Conservation (phyloP, 2,888 invertebrate species). For the Celastrina argiolus region DNA sequence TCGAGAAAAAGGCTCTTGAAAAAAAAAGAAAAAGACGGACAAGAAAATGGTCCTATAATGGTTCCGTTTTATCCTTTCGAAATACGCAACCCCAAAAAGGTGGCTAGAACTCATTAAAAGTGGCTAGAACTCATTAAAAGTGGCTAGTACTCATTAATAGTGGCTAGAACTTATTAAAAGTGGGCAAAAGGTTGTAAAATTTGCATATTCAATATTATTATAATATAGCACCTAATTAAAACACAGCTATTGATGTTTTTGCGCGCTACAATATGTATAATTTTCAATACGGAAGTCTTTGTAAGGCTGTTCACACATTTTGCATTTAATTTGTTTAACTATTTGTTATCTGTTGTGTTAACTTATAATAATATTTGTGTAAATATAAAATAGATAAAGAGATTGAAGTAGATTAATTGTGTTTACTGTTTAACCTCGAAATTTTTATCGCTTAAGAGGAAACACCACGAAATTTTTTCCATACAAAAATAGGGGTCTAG, state of each 20-base stretch:
- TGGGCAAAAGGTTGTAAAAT: background rate
- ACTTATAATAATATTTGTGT: background rate
- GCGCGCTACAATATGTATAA: background rate
- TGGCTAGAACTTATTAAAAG: no score
- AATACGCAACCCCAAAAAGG: no score
- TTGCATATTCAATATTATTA: background rate
- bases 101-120: no score
- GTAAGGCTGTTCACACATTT: constrained; percentile 11
- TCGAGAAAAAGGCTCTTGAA: no score
- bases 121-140: no score
- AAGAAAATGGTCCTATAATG: no score
- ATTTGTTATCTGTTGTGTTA: background rate
- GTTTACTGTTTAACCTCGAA: background rate
- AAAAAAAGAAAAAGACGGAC: no score
- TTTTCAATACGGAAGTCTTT: background rate
- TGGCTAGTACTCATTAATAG: background rate
- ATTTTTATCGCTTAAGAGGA: background rate
- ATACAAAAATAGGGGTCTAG: no score
- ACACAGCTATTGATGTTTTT: background rate
- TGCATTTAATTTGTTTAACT: constrained; percentile 5
- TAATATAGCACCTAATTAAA: background rate
- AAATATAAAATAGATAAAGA: constrained; percentile 4
- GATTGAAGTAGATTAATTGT: background rate
- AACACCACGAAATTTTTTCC: no score
- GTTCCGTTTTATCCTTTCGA: no score